Percentiles rank a stretch among this genome's conserved stretches.
Conservation (phyloP, 2,113 vertebrate genomes). For the Emydocephalus ijimae region DNA sequence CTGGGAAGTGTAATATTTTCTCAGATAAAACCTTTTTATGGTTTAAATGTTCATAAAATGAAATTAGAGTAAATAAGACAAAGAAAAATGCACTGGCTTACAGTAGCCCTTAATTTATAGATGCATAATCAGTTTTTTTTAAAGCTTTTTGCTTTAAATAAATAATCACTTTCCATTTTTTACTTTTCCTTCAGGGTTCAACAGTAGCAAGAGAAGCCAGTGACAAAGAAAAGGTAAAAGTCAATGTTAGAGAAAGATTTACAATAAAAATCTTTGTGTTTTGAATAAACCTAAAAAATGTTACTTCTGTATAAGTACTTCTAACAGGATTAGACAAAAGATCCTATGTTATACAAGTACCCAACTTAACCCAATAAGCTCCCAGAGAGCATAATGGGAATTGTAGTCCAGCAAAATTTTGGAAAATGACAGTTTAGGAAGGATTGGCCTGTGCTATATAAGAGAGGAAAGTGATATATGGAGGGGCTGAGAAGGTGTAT, state of each 20-base stretch:
- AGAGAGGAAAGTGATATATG: not conserved
- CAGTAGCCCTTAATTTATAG: not conserved
- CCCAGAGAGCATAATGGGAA: not conserved
- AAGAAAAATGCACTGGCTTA: not conserved
- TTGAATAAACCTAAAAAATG: not conserved
- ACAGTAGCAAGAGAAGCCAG: conserved; percentile 94
- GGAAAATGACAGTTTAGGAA: not conserved
- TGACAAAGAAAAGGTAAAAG: conserved; percentile 89
- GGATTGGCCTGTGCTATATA: not conserved
- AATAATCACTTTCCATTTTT: not conserved
- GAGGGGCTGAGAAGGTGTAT: not conserved
- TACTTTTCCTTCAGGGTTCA: conserved; percentile 77
- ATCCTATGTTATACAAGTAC: not conserved
- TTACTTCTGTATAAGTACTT: not conserved
- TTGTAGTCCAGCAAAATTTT: not conserved
- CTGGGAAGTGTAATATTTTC: not conserved
- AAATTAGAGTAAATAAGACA: not conserved
- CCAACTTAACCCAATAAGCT: not conserved
- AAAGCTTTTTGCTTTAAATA: not conserved
- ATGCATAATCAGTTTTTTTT: not conserved
- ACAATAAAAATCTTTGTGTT: not conserved
- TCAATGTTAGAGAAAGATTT: not conserved
- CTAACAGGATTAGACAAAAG: not conserved
- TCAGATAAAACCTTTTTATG: not conserved
- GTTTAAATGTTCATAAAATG: not conserved